Percentiles rank a stretch among this genome's conserved stretches.
Evolutionary conservation across 2,888 invertebrate species (phyloP).

Genomic region (Beris morrisii): DNA sequence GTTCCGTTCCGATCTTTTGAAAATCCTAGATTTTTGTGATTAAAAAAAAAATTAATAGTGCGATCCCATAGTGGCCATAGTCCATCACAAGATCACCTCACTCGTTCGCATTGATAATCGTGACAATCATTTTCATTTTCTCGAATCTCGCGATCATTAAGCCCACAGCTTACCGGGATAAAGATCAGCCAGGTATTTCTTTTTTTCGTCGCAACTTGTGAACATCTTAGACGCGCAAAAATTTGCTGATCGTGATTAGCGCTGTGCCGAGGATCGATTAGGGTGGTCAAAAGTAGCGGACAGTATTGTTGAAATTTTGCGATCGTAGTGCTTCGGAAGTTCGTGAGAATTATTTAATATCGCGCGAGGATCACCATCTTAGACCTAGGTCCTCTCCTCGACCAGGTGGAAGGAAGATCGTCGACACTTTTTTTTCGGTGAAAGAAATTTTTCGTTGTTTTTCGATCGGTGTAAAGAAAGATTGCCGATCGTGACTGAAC

Average conservation of each 20-base stretch:
- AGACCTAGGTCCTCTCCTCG: background rate
- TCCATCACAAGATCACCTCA: too few species aligned
- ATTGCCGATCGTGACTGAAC: slow-evolving; percentile 15
- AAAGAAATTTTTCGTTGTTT: background rate
- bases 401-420: slow-evolving; percentile 12
- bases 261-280: background rate
- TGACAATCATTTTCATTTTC: too few species aligned
- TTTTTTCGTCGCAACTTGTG: too few species aligned
- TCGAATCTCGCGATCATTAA: background rate
- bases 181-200: background rate
- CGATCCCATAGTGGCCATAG: too few species aligned
- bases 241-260: slow-evolving; percentile 17
- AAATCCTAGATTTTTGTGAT: too few species aligned
- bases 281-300: slow-evolving; percentile 3
- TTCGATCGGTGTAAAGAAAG: background rate
- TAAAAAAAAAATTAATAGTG: too few species aligned
- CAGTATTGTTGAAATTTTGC: slow-evolving; percentile 1
- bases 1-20: too few species aligned
- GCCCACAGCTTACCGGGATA: background rate
- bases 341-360: slow-evolving; percentile 17
- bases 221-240: background rate
- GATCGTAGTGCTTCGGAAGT: slow-evolving; percentile 7
- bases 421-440: slow-evolving; percentile 11
- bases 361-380: too few species aligned
- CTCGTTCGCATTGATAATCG: too few species aligned